phyloP scores from a whole-genome alignment of 1,140 invertebrate genomes.

The Atopsyche davidsoni region DNA sequence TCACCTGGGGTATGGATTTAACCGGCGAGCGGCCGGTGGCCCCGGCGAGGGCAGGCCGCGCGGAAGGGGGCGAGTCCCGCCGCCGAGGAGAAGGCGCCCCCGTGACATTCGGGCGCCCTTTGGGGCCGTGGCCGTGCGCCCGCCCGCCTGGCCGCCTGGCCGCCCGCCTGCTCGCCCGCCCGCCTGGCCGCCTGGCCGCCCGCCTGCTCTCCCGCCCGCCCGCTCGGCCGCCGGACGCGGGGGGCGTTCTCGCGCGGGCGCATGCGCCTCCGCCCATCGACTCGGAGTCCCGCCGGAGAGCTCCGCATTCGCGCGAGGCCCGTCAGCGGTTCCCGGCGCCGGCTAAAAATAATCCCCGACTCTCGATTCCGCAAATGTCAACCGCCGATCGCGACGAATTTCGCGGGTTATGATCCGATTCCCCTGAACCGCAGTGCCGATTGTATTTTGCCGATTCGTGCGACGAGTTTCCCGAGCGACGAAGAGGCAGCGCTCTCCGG shows the following conservation, averaged over 20 bases:
- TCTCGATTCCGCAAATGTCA: conserved; percentile 13
- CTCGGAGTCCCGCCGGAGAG: background rate
- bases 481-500: background rate
- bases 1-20: no score
- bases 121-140: no score
- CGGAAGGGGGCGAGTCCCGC: no score
- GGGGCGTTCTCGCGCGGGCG: background rate
- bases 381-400: conserved; percentile 10
- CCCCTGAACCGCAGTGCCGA: background rate
- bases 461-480: background rate
- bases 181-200: conserved; percentile 57
- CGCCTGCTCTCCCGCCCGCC: conserved; percentile 38
- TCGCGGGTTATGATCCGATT: conserved; percentile 3
- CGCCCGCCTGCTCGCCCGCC: no score
- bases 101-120: no score
- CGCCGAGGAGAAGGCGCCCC: no score
- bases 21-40: no score
- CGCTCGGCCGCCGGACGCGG: background rate
- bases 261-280: no score
- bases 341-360: conserved; percentile 7
- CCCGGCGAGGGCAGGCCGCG: no score
- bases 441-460: background rate
- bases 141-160: no score
- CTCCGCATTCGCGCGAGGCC: conserved; percentile 1
- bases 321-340: background rate